Percentiles rank a stretch among this genome's conserved stretches.
Conservation (phyloP, 2,113 vertebrate species). For the Hydrochoerus hydrochaeris region DNA sequence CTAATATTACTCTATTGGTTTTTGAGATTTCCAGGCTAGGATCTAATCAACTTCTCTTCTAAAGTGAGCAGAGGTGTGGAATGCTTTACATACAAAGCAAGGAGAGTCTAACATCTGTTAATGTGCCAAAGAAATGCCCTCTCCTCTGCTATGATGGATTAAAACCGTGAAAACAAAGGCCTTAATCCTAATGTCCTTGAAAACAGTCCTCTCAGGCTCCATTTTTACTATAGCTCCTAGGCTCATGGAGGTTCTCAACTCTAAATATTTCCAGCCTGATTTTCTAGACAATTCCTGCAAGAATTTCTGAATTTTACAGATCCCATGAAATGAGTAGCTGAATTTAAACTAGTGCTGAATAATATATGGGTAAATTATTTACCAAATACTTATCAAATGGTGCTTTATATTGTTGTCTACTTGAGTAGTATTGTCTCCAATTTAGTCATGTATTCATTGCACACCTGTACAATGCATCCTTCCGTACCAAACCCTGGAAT, state of each 20-base stretch:
- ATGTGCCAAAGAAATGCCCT: conserved; percentile 32
- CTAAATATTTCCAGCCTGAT: not conserved
- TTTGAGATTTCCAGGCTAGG: conserved; percentile 25
- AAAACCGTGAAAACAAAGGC: conserved; percentile 41
- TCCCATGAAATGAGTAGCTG: not conserved
- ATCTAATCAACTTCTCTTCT: conserved; percentile 63
- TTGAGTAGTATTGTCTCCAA: not conserved
- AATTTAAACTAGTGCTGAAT: not conserved
- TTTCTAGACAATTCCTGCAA: not conserved
- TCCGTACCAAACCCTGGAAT: not conserved
- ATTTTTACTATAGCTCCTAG: not conserved
- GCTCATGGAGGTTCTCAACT: not conserved
- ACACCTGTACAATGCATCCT: not conserved
- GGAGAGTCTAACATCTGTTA: conserved; percentile 35
- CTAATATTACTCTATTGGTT: conserved; percentile 53
- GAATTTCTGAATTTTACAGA: not conserved
- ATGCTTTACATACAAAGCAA: conserved; percentile 58
- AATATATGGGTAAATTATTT: not conserved
- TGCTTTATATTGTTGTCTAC: not conserved
- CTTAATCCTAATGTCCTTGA: not conserved
- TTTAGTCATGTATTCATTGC: not conserved
- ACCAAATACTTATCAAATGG: not conserved
- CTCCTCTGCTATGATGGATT: not conserved
- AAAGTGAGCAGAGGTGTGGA: conserved; percentile 36
- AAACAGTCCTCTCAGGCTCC: not conserved